Evolutionary conservation across 2,113 vertebrate genomes (phyloP).

Genomic region (Cottus gobio): DNA sequence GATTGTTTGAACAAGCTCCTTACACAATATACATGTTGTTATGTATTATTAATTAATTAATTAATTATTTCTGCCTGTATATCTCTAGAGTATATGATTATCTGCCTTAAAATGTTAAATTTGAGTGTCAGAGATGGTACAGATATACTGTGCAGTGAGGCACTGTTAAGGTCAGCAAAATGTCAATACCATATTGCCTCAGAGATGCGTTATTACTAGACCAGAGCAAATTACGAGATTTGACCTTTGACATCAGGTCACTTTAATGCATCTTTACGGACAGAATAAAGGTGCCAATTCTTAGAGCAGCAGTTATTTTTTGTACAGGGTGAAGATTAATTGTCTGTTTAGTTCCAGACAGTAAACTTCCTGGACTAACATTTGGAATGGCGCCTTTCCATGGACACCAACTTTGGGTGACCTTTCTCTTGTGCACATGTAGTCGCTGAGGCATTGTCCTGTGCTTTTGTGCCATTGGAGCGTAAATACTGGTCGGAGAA

Average conservation of each 20-base stretch:
- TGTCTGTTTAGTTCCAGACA: constrained; percentile 42
- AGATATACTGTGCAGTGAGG: constrained; percentile 1
- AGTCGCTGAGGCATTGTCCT: constrained; percentile 7
- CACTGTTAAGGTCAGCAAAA: constrained; percentile 47
- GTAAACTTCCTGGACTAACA: constrained; percentile 43
- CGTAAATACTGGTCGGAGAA: constrained; percentile 44
- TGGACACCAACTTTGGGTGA: constrained; percentile 41
- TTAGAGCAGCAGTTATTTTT: constrained; percentile 8
- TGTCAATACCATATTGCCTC: constrained; percentile 45
- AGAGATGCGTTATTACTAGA: constrained; percentile 48
- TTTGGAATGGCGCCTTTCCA: constrained; percentile 27
- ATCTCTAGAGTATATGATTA: background rate
- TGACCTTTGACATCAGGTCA: constrained; percentile 54
- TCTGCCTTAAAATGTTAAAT: background rate
- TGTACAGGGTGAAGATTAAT: constrained; percentile 23
- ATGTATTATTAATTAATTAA: constrained; percentile 20
- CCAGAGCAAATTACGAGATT: constrained; percentile 33
- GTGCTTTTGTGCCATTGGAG: constrained; percentile 47
- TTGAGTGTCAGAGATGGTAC: background rate
- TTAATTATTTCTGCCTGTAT: background rate
- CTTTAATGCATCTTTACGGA: constrained; percentile 49
- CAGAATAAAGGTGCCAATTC: constrained; percentile 26
- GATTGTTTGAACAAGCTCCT: constrained; percentile 22
- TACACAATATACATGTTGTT: background rate
- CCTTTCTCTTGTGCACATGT: constrained; percentile 38